Base-by-base conservation (phyloP, 2,797 vertebrate genomes). In the Parambassis ranga region DNA sequence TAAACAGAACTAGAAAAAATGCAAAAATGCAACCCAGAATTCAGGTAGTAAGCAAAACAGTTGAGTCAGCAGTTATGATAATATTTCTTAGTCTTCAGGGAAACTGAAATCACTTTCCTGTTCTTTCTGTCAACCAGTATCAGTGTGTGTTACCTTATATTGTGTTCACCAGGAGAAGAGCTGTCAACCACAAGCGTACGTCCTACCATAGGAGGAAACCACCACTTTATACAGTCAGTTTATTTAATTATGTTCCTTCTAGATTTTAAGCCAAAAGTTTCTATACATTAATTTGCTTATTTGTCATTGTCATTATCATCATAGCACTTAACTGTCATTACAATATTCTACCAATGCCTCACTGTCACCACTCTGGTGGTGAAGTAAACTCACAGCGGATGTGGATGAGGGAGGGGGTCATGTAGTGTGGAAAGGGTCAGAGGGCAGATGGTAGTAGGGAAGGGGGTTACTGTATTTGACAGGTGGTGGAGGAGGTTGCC, bases 201-300 rank as follows among this genome's bases (percentile, higher is more conserved):
- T 98, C 96, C 96, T 97, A 92, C 96, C 96, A 99, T 96, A 97
- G 97, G 97, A 98, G 97, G 96, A 96, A 96, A 92, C 94, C 90
- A 94, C 91, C 93, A 91, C 93, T 94, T 74, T 86, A 92, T 69
- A 78, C 51, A 71, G 53, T 59, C 36, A 62, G 18, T 65, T 44
- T 73, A 59, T 74, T 68, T 73, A 68, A 41, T 7, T 28, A 41
- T 55, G 13, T 64, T 42, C 37, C 51, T 46, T 75, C 37, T 62
- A 48, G 43, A 61, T 68, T 71, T 65, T 36, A 61, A 80, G 70
- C 51, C 48, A 76, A 75, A n/a, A 66, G 50, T 23, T 65, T 75
- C 38, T 71, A 59, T 53, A 44, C 48, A 57, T 82, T 81, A 77
- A 77, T 64, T 65, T 47, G 61, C 81, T 80, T 80, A 81, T 62